These are phyloP conservation scores for Acanthopagrus latus DNA, from an alignment of 2,797 vertebrate genomes.

Conservation along the genomic window DNA sequence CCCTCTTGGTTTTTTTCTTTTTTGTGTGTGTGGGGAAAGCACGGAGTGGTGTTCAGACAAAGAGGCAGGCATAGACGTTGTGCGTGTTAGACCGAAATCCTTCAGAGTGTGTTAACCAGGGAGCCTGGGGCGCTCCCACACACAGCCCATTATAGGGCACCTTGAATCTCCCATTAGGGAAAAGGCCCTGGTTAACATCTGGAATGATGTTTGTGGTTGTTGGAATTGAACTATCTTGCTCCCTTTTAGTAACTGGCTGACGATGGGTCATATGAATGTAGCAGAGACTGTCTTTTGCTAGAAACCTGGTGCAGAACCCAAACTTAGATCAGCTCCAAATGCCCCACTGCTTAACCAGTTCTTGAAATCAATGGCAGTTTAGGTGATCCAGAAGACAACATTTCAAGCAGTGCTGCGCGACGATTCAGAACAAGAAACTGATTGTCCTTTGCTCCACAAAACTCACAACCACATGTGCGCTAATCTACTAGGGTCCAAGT, in stretches of 20 bases:
- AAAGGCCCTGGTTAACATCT: slow-evolving; percentile 69
- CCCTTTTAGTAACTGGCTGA: slow-evolving; percentile 56
- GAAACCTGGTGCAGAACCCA: slow-evolving; percentile 15
- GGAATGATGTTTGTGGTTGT: slow-evolving; percentile 66
- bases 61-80: slow-evolving; percentile 63
- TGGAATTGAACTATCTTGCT: slow-evolving; percentile 60
- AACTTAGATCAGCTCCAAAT: slow-evolving; percentile 17
- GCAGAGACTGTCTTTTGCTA: slow-evolving; percentile 9
- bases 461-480: slow-evolving; percentile 51
- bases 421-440: slow-evolving; percentile 25
- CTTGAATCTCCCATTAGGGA: slow-evolving; percentile 68
- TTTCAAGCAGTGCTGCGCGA: not conserved
- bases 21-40: slow-evolving; percentile 64
- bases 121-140: slow-evolving; percentile 67
- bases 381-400: slow-evolving; percentile 15
- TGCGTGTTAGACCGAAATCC: slow-evolving; percentile 69
- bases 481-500: slow-evolving; percentile 64
- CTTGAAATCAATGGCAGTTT: slow-evolving; percentile 3
- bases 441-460: slow-evolving; percentile 45
- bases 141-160: slow-evolving; percentile 75
- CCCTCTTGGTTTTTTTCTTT: slow-evolving; percentile 59
- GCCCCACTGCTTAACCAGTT: slow-evolving; percentile 21
- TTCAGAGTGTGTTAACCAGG: slow-evolving; percentile 71
- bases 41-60: slow-evolving; percentile 61
- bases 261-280: slow-evolving; percentile 17